phyloP scores from a whole-genome alignment of 1,140 invertebrate genomes.

The Harlomillsia oculata region DNA sequence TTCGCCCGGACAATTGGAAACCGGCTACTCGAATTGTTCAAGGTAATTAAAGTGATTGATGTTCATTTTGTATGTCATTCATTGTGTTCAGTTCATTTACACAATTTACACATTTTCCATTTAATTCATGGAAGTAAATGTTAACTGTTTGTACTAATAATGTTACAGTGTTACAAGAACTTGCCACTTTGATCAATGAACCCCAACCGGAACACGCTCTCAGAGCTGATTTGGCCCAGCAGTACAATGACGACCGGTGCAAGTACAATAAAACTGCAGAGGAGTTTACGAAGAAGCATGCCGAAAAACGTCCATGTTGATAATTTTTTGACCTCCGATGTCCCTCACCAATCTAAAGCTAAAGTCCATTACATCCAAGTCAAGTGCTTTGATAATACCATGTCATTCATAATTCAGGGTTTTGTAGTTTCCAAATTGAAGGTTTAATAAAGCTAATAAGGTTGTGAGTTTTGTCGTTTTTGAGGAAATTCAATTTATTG shows the following conservation, averaged over 20 bases:
- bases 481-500: too few species aligned
- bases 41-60: constrained; percentile 54
- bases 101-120: neutral
- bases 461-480: too few species aligned
- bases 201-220: constrained; percentile 97
- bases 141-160: constrained; percentile 7
- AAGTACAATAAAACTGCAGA: constrained; percentile 98
- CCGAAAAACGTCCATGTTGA: constrained; percentile 86
- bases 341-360: too few species aligned
- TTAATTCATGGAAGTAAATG: neutral
- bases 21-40: constrained; percentile 98
- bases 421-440: too few species aligned
- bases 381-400: too few species aligned
- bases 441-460: too few species aligned
- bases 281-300: constrained; percentile 94
- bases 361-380: too few species aligned
- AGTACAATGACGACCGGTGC: constrained; percentile 89
- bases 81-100: too few species aligned
- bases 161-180: constrained; percentile 84
- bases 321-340: too few species aligned
- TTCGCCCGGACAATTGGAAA: constrained; percentile 98
- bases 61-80: neutral
- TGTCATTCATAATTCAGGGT: too few species aligned
- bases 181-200: constrained; percentile 92
- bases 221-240: constrained; percentile 89